Evolutionary conservation across 2,888 invertebrate species (phyloP).

Genomic region (Tenthredo scrophulariae): DNA sequence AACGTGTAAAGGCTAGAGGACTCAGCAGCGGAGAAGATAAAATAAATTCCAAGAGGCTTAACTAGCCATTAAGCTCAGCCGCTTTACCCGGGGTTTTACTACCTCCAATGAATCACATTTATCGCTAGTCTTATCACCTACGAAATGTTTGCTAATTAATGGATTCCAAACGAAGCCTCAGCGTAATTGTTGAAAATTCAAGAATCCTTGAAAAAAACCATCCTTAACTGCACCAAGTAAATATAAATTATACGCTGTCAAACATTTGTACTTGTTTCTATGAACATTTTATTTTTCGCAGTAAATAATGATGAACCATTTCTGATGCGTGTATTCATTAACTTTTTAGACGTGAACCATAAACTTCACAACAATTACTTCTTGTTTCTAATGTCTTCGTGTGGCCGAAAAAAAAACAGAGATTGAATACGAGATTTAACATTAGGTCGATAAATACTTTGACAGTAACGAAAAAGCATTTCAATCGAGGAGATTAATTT

Average conservation of each 20-base stretch:
- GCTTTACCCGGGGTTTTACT: slow-evolving; percentile 50
- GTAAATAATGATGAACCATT: slow-evolving; percentile 59
- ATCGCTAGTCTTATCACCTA: slow-evolving; percentile 53
- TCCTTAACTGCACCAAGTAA: neutral
- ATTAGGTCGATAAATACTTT: neutral
- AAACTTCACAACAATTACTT: neutral
- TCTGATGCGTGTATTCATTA: neutral
- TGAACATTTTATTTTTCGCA: slow-evolving; percentile 59
- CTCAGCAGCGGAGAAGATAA: slow-evolving; percentile 46
- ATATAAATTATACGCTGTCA: neutral
- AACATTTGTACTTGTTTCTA: neutral
- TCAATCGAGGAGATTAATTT: neutral
- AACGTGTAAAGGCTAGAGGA: slow-evolving; percentile 38
- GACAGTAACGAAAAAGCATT: neutral
- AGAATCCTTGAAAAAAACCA: neutral
- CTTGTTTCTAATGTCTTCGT: neutral
- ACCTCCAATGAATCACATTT: slow-evolving; percentile 54
- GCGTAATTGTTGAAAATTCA: slow-evolving; percentile 14
- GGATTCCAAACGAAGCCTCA: slow-evolving; percentile 39
- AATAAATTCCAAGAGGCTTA: slow-evolving; percentile 55
- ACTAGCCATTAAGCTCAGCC: slow-evolving; percentile 53
- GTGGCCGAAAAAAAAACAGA: neutral
- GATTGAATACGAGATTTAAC: neutral
- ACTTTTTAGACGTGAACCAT: neutral
- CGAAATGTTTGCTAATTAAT: slow-evolving; percentile 53